Conservation (phyloP, 2,888 invertebrate genomes). For the Dasysyrphus tricinctus region DNA sequence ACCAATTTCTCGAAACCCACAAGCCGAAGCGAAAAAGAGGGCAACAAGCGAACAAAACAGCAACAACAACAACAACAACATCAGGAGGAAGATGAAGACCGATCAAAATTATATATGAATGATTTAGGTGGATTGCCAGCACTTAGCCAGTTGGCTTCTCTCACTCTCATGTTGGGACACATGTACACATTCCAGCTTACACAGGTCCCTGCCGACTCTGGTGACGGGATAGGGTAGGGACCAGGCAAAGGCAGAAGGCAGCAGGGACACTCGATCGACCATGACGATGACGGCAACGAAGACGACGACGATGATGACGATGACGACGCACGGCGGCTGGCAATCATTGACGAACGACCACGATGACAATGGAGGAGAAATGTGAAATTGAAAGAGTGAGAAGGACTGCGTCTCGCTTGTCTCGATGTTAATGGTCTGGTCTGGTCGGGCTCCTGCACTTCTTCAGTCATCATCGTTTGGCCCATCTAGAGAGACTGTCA, state of each 20-base stretch:
- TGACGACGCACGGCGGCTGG: slow-evolving; percentile 37
- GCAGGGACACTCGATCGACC: slow-evolving; percentile 26
- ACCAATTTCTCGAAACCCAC: slow-evolving; percentile 73
- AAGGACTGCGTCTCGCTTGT: slow-evolving; percentile 48
- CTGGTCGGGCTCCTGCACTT: slow-evolving; percentile 57
- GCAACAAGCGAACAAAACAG: slow-evolving; percentile 51
- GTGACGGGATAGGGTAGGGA: slow-evolving; percentile 29
- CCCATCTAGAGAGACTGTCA: slow-evolving; percentile 67
- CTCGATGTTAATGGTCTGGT: slow-evolving; percentile 13
- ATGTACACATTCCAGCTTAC: slow-evolving; percentile 73
- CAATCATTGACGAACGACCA: slow-evolving; percentile 74
- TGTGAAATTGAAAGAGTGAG: slow-evolving; percentile 52
- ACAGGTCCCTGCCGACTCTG: slow-evolving; percentile 56
- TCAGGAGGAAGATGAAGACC: slow-evolving; percentile 73
- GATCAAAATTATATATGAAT: slow-evolving; percentile 75
- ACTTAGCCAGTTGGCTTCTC: slow-evolving; percentile 73
- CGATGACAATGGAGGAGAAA: slow-evolving; percentile 74
- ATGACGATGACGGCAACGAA: slow-evolving; percentile 12
- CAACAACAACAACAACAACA: slow-evolving; percentile 48
- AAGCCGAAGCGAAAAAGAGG: slow-evolving; percentile 61
- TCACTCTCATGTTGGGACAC: slow-evolving; percentile 72
- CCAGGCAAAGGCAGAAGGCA: slow-evolving; percentile 1
- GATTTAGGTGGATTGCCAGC: slow-evolving; percentile 73
- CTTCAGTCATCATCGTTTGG: slow-evolving; percentile 47
- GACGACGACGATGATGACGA: slow-evolving; percentile 34